phyloP scores from a whole-genome alignment of 1,140 invertebrate genomes.

The Atopsyche davidsoni region DNA sequence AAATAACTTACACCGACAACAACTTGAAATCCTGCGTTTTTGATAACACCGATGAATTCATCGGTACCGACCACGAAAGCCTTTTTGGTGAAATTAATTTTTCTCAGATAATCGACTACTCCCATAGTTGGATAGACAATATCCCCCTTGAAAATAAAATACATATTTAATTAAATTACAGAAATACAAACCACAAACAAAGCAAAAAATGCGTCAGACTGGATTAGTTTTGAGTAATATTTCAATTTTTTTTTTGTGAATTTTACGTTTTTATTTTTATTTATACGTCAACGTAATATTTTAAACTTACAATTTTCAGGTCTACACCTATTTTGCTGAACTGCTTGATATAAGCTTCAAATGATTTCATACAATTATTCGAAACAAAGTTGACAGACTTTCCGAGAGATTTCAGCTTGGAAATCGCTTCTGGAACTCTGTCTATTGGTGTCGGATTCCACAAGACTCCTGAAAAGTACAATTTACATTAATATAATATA shows the following conservation, averaged over 20 bases:
- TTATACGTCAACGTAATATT: too few species aligned
- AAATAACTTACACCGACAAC: too few species aligned
- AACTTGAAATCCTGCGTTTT: too few species aligned
- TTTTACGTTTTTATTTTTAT: too few species aligned
- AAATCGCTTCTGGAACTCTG: slow-evolving; percentile 26
- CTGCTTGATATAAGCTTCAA: slow-evolving; percentile 14
- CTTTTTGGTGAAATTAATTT: slow-evolving; percentile 5
- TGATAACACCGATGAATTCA: too few species aligned
- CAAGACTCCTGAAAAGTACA: slow-evolving; percentile 25
- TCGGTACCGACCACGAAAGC: too few species aligned
- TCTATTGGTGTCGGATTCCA: slow-evolving; percentile 26
- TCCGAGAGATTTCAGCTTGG: slow-evolving; percentile 25
- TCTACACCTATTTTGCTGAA: slow-evolving; percentile 19
- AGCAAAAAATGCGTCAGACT: too few species aligned
- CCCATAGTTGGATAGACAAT: slow-evolving; percentile 1
- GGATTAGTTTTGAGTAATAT: too few species aligned
- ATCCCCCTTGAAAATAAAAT: too few species aligned
- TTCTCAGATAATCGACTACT: background rate
- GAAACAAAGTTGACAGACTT: slow-evolving; percentile 33
- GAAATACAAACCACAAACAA: too few species aligned
- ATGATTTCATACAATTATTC: slow-evolving; percentile 30
- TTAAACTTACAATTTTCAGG: slow-evolving; percentile 7
- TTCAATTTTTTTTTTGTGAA: too few species aligned
- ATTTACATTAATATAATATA: slow-evolving; percentile 30
- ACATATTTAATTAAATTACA: too few species aligned